phyloP scores from a whole-genome alignment of 2,113 vertebrate genomes.

The Maylandia zebra region DNA sequence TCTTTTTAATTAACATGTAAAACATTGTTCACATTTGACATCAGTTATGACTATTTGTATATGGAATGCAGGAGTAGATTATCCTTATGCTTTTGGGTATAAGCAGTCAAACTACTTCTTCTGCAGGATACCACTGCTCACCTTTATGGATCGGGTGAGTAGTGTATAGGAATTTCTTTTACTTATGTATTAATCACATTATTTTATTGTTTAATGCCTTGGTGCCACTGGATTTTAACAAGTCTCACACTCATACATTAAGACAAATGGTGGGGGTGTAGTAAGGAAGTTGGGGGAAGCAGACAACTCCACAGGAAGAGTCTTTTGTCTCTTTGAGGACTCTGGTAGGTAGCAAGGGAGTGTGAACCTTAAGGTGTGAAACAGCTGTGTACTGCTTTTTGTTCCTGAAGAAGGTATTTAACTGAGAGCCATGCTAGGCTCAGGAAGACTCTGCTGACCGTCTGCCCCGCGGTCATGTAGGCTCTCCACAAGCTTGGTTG shows the following conservation, averaged over 20 bases:
- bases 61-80: background rate
- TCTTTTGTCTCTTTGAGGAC: background rate
- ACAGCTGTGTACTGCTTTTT: background rate
- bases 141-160: background rate
- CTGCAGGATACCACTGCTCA: background rate
- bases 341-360: background rate
- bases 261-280: background rate
- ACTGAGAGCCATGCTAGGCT: background rate
- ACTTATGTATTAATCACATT: background rate
- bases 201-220: background rate
- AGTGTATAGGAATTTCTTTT: background rate
- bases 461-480: background rate
- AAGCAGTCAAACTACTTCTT: background rate
- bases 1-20: background rate
- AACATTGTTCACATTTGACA: background rate
- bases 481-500: background rate
- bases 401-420: background rate
- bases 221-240: background rate
- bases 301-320: background rate
- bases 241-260: background rate
- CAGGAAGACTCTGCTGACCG: background rate
- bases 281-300: background rate
- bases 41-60: background rate
- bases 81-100: background rate
- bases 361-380: background rate